A percentile compares a stretch with the other conserved stretches of the same genome.
These are phyloP conservation scores for Malaclemys terrapin DNA, from an alignment of 2,113 vertebrate genomes.

Conservation along the genomic window DNA sequence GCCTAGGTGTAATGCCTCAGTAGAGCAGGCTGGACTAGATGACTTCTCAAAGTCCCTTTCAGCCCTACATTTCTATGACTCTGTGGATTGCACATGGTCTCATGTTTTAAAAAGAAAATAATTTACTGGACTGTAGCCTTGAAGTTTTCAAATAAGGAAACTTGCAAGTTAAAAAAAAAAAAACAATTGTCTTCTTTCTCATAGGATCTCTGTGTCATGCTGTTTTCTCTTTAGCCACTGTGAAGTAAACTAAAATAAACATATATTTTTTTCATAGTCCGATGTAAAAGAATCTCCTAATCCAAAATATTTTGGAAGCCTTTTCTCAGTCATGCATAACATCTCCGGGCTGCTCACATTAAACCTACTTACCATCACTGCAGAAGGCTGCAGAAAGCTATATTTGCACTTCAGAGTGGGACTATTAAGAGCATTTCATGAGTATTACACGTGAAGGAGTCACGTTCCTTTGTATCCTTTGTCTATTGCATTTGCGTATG, in stretches of 20 bases:
- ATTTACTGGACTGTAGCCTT: constrained; percentile 10
- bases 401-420: not conserved
- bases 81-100: not conserved
- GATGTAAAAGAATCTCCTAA: constrained; percentile 2
- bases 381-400: not conserved
- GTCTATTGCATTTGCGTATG: constrained; percentile 20
- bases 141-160: constrained; percentile 8
- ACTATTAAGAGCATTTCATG: constrained; percentile 5
- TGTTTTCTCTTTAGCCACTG: constrained; percentile 13
- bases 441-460: constrained; percentile 30
- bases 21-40: not conserved
- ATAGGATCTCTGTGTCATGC: constrained; percentile 34
- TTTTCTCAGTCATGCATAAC: not conserved
- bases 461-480: constrained; percentile 54
- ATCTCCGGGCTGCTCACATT: not conserved
- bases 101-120: not conserved
- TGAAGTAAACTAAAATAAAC: constrained; percentile 48
- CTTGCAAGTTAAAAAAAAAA: not conserved
- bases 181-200: constrained; percentile 12
- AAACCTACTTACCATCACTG: not conserved
- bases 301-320: constrained; percentile 43
- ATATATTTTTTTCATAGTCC: not conserved
- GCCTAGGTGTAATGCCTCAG: not conserved
- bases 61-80: not conserved
- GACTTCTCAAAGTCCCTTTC: not conserved